Base-by-base conservation (phyloP, 2,113 vertebrate genomes). In the Agapornis roseicollis region DNA sequence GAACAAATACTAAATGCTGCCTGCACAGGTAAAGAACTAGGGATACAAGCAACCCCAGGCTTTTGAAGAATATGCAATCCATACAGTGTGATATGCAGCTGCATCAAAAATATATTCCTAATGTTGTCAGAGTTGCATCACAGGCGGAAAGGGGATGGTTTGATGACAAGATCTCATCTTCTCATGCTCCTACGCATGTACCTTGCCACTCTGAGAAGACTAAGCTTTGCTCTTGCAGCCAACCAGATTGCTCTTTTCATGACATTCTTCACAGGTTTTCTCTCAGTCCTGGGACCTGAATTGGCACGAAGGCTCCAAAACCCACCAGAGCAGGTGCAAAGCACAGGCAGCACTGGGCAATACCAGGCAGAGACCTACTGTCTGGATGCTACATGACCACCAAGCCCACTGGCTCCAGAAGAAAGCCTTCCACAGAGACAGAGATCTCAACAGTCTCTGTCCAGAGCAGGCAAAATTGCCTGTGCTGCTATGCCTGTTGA, bases 21-120 rank as follows among this genome's bases (percentile, higher is more conserved):
- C 81, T 89, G 85, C 70, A 58, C 93, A 93, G 91, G 81, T 89
- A 93, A 88, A 83, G 77, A 95, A 88, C 42, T 22, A 74, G 71
- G 46, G 37, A 82, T 63, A 55, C 27, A 83, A 78, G 68, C 63
- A 91, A 70, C 15, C 50, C 27, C 14, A 39, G 73, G 83, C 73
- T 86, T 76, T 69, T 76, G 44, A 69, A 84, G 73, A 87, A 85
- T 47, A 44, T 46, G 65, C 73, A 66, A 35, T 28, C 52, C 14
- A 16, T 53, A 55, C 0, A 1, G 42, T 4, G 11, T 3, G 55
- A 91, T 61, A 84, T 9, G 29, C 70, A 89, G 58, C 76, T 15
- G 12, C 25, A 55, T 31, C 6, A 19, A 35, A 66, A 70, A 93
- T 55, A 52, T 41, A 47, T 39, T 84, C 20, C 65, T 64, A 20